Base-by-base conservation (phyloP, 2,113 vertebrate species). In the Sinocyclocheilus anshuiensis region DNA sequence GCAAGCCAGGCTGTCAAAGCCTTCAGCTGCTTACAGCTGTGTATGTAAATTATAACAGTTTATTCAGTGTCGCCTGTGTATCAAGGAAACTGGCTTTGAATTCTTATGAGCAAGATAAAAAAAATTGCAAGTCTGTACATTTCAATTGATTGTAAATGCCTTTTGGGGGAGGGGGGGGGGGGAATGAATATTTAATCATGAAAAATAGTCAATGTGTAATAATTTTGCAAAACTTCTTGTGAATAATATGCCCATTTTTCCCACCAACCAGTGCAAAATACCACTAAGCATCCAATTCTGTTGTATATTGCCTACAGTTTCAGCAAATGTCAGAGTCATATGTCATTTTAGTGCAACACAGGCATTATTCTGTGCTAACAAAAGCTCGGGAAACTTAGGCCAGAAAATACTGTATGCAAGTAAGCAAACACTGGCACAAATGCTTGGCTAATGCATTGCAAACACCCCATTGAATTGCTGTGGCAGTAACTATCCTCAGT, bases 151-250 rank as follows among this genome's bases (percentile, higher is more conserved):
- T 2, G 24, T 42, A 36, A 79, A 88, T 67, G 15, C 29, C 24
- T 16, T 61, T n/a, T n/a, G n/a, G n/a, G n/a, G n/a, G n/a, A n/a
- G n/a, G n/a, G n/a, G n/a, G n/a, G 45, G n/a, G 13, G 4, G 4
- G 24, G 16, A 12, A 18, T 53, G 20, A 5, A 67, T 61, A 42
- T 74, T 59, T 81, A 24, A 57, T 80, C 6, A 12, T 42, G 33
- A 72, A 71, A 82, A 50, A 72, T 65, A 74, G 63, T 72, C 63
- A 57, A 86, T 42, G 48, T 83, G 39, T 55, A 79, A 88, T 29
- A 24, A 83, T 86, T 88, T 71, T 0, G 10, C 72, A 77, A 82
- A 71, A 72, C 55, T 26, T 71, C n/a, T 81, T 36, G 77, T 20
- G 26, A 83, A 83, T 61, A 67, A 26, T 79, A 50, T 9, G 16